Percentiles rank a stretch among this genome's conserved stretches.
Evolutionary conservation across 2,113 vertebrate genomes (phyloP).

Genomic region (Heterochromis multidens): DNA sequence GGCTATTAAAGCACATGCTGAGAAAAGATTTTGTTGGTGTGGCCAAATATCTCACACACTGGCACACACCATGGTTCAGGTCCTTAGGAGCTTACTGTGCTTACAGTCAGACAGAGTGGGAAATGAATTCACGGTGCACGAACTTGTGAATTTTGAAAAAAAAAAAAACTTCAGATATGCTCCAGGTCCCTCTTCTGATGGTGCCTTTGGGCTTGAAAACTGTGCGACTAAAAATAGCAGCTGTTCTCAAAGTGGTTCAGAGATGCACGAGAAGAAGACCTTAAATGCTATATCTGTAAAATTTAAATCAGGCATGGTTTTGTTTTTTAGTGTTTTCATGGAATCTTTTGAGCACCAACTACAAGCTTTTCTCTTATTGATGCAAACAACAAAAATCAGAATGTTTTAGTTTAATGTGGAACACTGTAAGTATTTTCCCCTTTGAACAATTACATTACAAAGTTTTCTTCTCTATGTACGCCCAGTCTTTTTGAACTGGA

Average conservation of each 20-base stretch:
- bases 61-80: no score
- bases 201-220: fast-evolving
- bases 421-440: background rate
- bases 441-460: background rate
- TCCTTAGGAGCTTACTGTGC: background rate
- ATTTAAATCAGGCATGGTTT: background rate
- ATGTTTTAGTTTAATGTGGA: background rate
- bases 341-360: background rate
- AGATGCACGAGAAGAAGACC: background rate
- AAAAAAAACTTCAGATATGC: background rate
- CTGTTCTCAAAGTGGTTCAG: background rate
- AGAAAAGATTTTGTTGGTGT: no score
- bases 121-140: background rate
- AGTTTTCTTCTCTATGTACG: background rate
- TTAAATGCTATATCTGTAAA: background rate
- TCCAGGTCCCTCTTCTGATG: background rate
- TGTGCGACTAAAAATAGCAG: background rate
- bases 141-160: background rate
- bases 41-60: no score
- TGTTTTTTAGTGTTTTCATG: background rate
- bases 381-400: background rate
- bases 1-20: no score
- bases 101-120: fast-evolving
- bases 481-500: background rate
- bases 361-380: background rate